Conservation (phyloP, 2,888 invertebrate genomes). For the Trissoscelio sp. region DNA sequence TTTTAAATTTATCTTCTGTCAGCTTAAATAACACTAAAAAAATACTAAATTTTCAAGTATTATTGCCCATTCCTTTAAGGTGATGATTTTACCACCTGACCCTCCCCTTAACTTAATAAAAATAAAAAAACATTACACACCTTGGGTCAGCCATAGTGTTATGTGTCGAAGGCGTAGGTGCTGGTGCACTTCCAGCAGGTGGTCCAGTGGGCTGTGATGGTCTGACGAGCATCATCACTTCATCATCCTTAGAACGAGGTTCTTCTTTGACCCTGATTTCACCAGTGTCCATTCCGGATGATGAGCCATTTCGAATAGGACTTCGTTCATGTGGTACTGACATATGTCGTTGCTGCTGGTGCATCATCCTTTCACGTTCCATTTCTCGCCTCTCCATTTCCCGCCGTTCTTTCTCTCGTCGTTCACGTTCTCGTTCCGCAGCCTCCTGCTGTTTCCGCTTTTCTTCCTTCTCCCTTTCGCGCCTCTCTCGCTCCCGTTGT, state of each 20-base stretch:
- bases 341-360: slow-evolving; percentile 77
- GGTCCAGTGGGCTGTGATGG: slow-evolving; percentile 75
- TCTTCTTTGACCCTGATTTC: slow-evolving; percentile 88
- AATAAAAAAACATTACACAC: no score
- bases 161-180: slow-evolving; percentile 81
- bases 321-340: slow-evolving; percentile 87
- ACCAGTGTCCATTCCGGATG: slow-evolving; percentile 71
- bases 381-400: slow-evolving; percentile 86
- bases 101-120: no score
- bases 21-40: no score
- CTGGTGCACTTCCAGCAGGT: slow-evolving; percentile 66
- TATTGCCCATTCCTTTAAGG: no score
- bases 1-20: no score
- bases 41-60: no score
- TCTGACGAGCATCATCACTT: slow-evolving; percentile 83
- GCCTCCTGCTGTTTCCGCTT: slow-evolving; percentile 82
- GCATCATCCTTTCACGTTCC: slow-evolving; percentile 85
- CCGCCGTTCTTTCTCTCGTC: slow-evolving; percentile 84
- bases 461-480: slow-evolving; percentile 83
- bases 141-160: slow-evolving; percentile 84
- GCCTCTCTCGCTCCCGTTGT: slow-evolving; percentile 83
- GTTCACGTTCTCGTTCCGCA: slow-evolving; percentile 82
- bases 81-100: no score
- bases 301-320: slow-evolving; percentile 88
- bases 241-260: slow-evolving; percentile 85